phyloP scores from a whole-genome alignment of 2,888 invertebrate species.

The Trichopoda pennipes region DNA sequence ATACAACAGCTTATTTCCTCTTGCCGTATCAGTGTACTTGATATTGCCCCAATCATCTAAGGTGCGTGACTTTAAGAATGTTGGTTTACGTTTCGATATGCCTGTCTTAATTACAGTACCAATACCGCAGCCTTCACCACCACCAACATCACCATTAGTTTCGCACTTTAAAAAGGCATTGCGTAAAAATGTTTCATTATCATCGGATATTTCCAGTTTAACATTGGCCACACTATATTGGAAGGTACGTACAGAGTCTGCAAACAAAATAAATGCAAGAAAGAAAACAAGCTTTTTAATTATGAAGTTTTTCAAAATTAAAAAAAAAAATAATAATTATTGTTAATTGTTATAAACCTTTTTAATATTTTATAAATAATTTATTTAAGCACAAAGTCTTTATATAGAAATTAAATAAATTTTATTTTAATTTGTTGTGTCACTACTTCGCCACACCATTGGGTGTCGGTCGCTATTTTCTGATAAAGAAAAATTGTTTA shows the following conservation, averaged over 20 bases:
- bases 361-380: too few species aligned
- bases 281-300: too few species aligned
- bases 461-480: too few species aligned
- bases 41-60: slow-evolving; percentile 76
- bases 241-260: slow-evolving; percentile 67
- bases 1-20: slow-evolving; percentile 79
- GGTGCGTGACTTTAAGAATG: slow-evolving; percentile 73
- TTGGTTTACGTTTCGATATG: slow-evolving; percentile 73
- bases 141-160: slow-evolving; percentile 5
- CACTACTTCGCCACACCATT: too few species aligned
- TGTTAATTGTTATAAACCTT: too few species aligned
- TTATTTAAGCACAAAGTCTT: too few species aligned
- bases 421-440: too few species aligned
- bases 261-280: slow-evolving; percentile 37
- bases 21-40: slow-evolving; percentile 76
- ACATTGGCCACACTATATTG: slow-evolving; percentile 68
- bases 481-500: too few species aligned
- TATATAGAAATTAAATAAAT: too few species aligned
- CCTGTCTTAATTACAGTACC: slow-evolving; percentile 66
- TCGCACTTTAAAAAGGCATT: slow-evolving; percentile 45
- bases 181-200: slow-evolving; percentile 68
- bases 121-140: slow-evolving; percentile 2
- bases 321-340: too few species aligned
- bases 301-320: too few species aligned
- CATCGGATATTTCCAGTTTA: slow-evolving; percentile 63